Evolutionary conservation across 1,140 invertebrate genomes (phyloP).

Genomic region (Orius laevigatus): DNA sequence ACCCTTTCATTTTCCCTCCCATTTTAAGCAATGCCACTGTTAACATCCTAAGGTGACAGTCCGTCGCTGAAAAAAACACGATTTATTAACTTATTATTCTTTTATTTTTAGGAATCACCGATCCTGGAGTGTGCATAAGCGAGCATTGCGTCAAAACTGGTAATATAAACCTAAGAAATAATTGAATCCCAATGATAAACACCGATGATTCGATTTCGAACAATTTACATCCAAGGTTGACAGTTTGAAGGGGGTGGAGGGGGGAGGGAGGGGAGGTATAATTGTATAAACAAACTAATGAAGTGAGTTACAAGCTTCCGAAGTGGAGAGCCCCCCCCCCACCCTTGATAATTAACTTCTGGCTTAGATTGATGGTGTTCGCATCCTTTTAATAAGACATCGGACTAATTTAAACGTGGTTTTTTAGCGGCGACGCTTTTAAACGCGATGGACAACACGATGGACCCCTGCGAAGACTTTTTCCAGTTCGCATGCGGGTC

Average conservation of each 20-base stretch:
- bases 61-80: too few relatives aligned
- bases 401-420: background rate
- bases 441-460: slow-evolving; percentile 62
- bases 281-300: background rate
- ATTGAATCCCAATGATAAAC: too few relatives aligned
- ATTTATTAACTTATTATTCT: too few relatives aligned
- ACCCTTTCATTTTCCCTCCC: too few relatives aligned
- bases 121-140: too few relatives aligned
- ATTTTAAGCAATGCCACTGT: too few relatives aligned
- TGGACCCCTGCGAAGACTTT: slow-evolving; percentile 73
- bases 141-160: too few relatives aligned
- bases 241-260: background rate
- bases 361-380: background rate
- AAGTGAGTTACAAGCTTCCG: background rate
- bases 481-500: slow-evolving; percentile 79
- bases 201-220: too few relatives aligned
- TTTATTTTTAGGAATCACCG: too few relatives aligned
- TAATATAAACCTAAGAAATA: too few relatives aligned
- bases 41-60: too few relatives aligned
- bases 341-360: background rate
- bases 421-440: slow-evolving; percentile 61
- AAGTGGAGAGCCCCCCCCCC: background rate
- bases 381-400: background rate
- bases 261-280: background rate
- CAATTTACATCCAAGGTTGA: background rate